These are phyloP conservation scores for Acrocephalus kingi DNA, from an alignment of 2,113 vertebrate species.

Conservation along the genomic window DNA sequence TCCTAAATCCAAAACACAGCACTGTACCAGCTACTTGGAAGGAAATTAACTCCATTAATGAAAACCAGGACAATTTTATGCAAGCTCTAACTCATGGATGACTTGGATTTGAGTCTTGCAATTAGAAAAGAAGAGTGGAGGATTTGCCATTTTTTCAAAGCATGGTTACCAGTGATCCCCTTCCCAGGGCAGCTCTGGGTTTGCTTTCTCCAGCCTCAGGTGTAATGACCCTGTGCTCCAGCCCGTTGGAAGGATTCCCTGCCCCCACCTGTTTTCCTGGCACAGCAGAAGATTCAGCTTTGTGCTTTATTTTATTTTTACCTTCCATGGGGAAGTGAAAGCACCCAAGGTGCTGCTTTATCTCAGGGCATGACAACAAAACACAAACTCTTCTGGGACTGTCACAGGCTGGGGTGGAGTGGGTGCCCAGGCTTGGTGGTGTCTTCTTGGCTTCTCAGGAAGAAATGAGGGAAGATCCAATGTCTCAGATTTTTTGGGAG, in stretches of 20 bases:
- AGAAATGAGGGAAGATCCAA: background rate
- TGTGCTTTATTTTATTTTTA: background rate
- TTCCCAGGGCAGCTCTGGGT: background rate
- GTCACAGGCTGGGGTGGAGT: background rate
- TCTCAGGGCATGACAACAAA: background rate
- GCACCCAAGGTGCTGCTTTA: background rate
- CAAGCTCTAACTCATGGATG: background rate
- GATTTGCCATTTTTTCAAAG: background rate
- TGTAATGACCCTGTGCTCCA: background rate
- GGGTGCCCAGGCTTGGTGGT: accelerated
- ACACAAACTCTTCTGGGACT: background rate
- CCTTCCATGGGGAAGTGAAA: background rate
- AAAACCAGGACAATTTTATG: background rate
- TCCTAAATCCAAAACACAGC: background rate
- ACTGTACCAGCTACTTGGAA: background rate
- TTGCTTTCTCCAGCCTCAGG: background rate
- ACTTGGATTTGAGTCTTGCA: background rate
- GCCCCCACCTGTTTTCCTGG: background rate
- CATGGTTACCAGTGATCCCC: accelerated
- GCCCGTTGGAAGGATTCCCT: background rate
- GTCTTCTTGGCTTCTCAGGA: background rate
- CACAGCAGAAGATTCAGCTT: background rate
- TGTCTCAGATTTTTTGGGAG: background rate
- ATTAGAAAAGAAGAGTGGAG: background rate
- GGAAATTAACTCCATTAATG: background rate